Percentiles rank a stretch among this genome's conserved stretches.
Evolutionary conservation across 2,888 invertebrate species (phyloP).

Genomic region (Epinotia nisella): DNA sequence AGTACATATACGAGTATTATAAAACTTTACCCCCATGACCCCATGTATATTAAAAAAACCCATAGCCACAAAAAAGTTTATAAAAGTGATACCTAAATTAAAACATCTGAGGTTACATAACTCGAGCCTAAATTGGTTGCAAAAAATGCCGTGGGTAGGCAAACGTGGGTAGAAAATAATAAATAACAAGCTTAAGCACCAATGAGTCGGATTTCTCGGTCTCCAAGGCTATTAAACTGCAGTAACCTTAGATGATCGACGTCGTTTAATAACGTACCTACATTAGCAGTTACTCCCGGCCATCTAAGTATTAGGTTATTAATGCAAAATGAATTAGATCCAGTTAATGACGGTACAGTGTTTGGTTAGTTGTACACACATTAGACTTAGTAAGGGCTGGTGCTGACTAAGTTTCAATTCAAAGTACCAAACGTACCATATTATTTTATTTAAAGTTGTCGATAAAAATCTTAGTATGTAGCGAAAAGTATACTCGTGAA

Average conservation of each 20-base stretch:
- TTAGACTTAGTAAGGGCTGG: slow-evolving; percentile 39
- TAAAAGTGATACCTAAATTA: too few relatives aligned
- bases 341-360: slow-evolving; percentile 38
- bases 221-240: slow-evolving; percentile 68
- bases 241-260: slow-evolving; percentile 68
- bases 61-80: too few relatives aligned
- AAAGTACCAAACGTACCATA: too few relatives aligned
- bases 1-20: too few relatives aligned
- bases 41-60: too few relatives aligned
- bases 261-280: slow-evolving; percentile 57
- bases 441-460: too few relatives aligned
- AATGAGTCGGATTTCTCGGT: slow-evolving; percentile 59
- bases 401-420: neutral
- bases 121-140: neutral
- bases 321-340: slow-evolving; percentile 43
- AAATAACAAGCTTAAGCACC: slow-evolving; percentile 61
- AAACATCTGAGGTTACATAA: neutral
- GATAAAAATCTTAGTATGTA: too few relatives aligned
- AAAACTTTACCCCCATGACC: too few relatives aligned
- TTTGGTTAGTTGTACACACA: slow-evolving; percentile 38
- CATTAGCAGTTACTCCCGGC: slow-evolving; percentile 49
- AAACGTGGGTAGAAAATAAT: slow-evolving; percentile 59
- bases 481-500: too few relatives aligned
- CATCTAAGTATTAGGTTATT: slow-evolving; percentile 36
- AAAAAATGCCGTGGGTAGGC: slow-evolving; percentile 30